Conservation (phyloP, 2,888 invertebrate species). For the Cerastoderma edule region DNA sequence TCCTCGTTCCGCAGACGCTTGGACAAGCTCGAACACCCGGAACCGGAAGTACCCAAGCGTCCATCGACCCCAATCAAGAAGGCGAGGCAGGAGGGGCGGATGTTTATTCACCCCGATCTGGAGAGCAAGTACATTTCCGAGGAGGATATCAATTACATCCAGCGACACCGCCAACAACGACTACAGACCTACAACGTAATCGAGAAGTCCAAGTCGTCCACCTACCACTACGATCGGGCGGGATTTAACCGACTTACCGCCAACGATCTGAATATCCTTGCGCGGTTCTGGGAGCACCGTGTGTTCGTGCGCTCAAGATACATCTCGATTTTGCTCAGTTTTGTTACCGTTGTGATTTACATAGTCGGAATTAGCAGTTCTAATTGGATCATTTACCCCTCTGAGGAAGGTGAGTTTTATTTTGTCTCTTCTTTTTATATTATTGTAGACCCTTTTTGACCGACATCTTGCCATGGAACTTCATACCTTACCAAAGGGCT, state of each 20-base stretch:
- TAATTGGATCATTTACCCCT: slow-evolving; percentile 70
- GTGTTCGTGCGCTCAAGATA: slow-evolving; percentile 78
- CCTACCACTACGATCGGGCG: slow-evolving; percentile 47
- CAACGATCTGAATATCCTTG: slow-evolving; percentile 76
- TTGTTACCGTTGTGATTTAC: slow-evolving; percentile 70
- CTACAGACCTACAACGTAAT: slow-evolving; percentile 74
- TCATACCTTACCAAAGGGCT: no score
- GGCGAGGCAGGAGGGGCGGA: slow-evolving; percentile 78
- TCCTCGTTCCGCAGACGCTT: slow-evolving; percentile 77
- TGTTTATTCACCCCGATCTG: slow-evolving; percentile 78
- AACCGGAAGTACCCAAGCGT: slow-evolving; percentile 68
- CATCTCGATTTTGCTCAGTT: slow-evolving; percentile 74
- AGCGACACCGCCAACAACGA: slow-evolving; percentile 74
- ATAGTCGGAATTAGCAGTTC: slow-evolving; percentile 71
- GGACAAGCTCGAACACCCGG: slow-evolving; percentile 74
- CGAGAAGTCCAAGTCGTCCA: slow-evolving; percentile 72
- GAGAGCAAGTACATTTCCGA: slow-evolving; percentile 76
- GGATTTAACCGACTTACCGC: slow-evolving; percentile 72
- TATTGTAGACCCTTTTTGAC: neutral
- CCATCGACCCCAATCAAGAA: slow-evolving; percentile 82
- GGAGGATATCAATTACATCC: slow-evolving; percentile 76
- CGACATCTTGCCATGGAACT: no score
- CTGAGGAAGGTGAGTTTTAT: slow-evolving; percentile 12
- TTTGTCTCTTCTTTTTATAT: neutral
- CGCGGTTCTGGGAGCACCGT: slow-evolving; percentile 81